Evolutionary conservation across 2,797 vertebrate species (phyloP).

Genomic region (Acomys russatus): DNA sequence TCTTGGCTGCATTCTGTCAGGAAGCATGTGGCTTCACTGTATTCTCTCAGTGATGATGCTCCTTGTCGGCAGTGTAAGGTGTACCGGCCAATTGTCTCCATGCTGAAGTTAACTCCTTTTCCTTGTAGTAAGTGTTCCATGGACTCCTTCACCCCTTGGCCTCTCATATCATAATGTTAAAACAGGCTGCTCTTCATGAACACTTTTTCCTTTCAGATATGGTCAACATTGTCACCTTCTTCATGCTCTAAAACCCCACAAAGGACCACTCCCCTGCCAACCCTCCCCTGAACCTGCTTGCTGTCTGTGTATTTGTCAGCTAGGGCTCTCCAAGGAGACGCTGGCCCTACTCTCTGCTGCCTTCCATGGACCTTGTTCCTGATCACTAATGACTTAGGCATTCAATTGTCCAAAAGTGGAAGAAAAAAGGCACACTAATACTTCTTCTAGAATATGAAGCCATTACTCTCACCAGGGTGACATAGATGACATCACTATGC

Average conservation of each 20-base stretch:
- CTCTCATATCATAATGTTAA: background rate
- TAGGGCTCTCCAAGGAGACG: no score
- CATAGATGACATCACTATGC: background rate
- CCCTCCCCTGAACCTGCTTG: background rate
- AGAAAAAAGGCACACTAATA: background rate
- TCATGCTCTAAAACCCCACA: background rate
- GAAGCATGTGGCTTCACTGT: background rate
- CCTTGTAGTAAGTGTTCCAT: constrained; percentile 24
- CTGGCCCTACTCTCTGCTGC: background rate
- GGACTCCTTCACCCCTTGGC: background rate
- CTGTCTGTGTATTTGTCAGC: background rate
- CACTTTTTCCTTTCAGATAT: background rate
- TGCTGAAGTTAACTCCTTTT: background rate
- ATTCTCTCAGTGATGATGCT: background rate
- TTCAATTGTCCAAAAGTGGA: background rate
- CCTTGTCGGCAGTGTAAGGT: background rate
- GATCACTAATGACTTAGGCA: background rate
- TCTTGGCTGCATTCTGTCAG: background rate
- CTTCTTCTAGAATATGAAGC: background rate
- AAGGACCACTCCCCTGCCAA: background rate
- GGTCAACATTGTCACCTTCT: background rate
- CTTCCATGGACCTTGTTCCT: background rate
- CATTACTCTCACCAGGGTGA: background rate
- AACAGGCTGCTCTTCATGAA: background rate
- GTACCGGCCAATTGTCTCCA: background rate